Evolutionary conservation across 2,797 vertebrate species (phyloP), one percentile per base, ranked within the genome.

Genomic region (Sebastes wilsoni): DNA sequence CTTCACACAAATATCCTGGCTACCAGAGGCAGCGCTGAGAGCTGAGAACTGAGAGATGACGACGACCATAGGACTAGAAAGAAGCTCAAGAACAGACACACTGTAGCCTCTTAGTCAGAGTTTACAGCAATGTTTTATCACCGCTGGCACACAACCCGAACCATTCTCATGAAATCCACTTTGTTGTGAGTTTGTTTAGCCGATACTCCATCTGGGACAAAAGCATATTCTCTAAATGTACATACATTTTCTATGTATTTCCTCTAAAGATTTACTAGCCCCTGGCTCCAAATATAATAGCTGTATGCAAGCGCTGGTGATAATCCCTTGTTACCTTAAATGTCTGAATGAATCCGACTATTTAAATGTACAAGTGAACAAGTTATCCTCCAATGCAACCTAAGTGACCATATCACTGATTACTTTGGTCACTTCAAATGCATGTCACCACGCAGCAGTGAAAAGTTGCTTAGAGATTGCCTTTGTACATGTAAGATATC

Each of bases 1-100:
- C 92, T 94, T 95, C 94, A 95, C 86, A 92, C 86, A 79, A 83
- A 87, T 84, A 88, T 88, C 59, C 93, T 94, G 93, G 91, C 93
- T 94, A 93, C 93, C 84, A 94, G 84, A 91, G 81, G 77, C 91
- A 83, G 88, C n/a, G 93, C 85, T 92, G 92, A 94, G 91, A 87
- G 90, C 89, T 89, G 87, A 83, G 88, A 94, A 79, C 90, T 75
- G 82, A 86, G 87, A 83, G 87, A 89, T 83, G 88, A 93, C 72
- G 89, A 93, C 84, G 87, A 79, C 88, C 84, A 77, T 75, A 77
- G 89, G 66, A 72, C 77, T 68, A 82, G 79, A 83, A 87, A 82
- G 79, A 83, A 87, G 80, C 79, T 86, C 77, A 79, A 75, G 66
- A 90, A 79, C 79, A 84, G 88, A 92, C 82, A 84, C 73, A 73